Base-by-base conservation (phyloP, 2,797 vertebrate species). In the Discoglossus pictus region DNA sequence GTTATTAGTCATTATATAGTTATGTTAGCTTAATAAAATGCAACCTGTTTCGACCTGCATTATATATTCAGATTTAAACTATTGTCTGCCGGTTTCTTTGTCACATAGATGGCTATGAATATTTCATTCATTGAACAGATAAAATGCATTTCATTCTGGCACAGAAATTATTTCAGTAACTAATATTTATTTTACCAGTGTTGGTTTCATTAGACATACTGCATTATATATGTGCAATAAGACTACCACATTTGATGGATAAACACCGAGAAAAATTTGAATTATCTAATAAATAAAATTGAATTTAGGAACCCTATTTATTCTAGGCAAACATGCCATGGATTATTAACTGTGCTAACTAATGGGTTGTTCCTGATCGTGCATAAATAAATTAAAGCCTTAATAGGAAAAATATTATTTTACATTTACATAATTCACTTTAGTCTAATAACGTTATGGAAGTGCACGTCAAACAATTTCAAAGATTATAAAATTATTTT, bases 211-310 rank as follows among this genome's bases (percentile, higher is more conserved):
- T 78, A 89, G 87, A 87, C 83, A 81, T 73, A 75, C 77, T 80
- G 77, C 82, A 85, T 90, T 87, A 90, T 84, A 73, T 74, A 77
- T 83, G 75, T 79, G 81, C 82, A 84, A 80, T 89, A 86, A 83
- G 71, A 74, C 75, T 84, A 74, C 71, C 79, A 75, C 74, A 56
- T 81, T 80, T 87, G 86, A 89, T 83, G 74, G 79, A 88, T 89
- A 89, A 89, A 89, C 78, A 80, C 78, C 76, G 76, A 78, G 73
- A 73, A 83, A 78, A 84, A 82, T 69, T 76, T 46, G 76, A 81
- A 86, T 85, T 82, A 78, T 74, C 75, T 87, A 84, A 89, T 89
- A 92, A 91, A 90, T 88, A 85, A 88, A 74, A 71, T 75, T 81
- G 74, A 74, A 77, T 86, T 81, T 82, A 13, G 72, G 76, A 69